A percentile compares a stretch with the other conserved stretches of the same genome.
These are phyloP conservation scores for Aricia artaxerxes DNA, from an alignment of 2,888 invertebrate species.

Conservation along the genomic window DNA sequence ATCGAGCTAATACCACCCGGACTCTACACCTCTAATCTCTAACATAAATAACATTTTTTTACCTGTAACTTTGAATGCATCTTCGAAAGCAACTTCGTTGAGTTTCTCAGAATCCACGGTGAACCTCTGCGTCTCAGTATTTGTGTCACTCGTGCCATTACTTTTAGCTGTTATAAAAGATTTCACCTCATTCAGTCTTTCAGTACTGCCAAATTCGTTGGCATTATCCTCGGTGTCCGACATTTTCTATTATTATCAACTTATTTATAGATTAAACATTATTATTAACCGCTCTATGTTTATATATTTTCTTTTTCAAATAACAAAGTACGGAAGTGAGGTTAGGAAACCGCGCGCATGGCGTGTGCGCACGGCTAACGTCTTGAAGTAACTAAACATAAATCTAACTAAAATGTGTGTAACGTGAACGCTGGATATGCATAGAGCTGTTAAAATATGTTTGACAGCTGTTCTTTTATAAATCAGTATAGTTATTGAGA, in stretches of 20 bases:
- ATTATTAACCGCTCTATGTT: not conserved
- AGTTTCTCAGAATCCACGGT: conserved; percentile 49
- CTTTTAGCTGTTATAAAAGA: conserved; percentile 39
- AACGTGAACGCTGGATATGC: not conserved
- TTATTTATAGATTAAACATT: not conserved
- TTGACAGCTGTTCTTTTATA: not conserved
- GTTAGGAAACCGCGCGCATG: conserved; percentile 1
- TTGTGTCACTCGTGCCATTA: conserved; percentile 43
- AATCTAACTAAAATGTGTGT: conserved; percentile 17
- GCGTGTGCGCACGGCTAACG: conserved; percentile 8
- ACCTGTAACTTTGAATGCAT: conserved; percentile 73
- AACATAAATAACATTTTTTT: conserved; percentile 20
- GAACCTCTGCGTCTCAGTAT: conserved; percentile 46
- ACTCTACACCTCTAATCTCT: too few relatives aligned
- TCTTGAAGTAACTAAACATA: conserved; percentile 15
- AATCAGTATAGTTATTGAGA: not conserved
- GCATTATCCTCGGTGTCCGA: conserved; percentile 37
- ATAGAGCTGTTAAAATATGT: conserved; percentile 2
- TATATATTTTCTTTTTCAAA: conserved; percentile 1
- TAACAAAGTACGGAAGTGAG: not conserved
- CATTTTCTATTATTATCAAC: conserved; percentile 30
- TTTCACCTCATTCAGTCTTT: conserved; percentile 43
- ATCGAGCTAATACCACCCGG: too few relatives aligned
- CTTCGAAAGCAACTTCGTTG: conserved; percentile 63
- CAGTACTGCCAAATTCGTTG: conserved; percentile 34